Conservation (phyloP, 2,113 vertebrate species). For the Phrynosoma platyrhinos region DNA sequence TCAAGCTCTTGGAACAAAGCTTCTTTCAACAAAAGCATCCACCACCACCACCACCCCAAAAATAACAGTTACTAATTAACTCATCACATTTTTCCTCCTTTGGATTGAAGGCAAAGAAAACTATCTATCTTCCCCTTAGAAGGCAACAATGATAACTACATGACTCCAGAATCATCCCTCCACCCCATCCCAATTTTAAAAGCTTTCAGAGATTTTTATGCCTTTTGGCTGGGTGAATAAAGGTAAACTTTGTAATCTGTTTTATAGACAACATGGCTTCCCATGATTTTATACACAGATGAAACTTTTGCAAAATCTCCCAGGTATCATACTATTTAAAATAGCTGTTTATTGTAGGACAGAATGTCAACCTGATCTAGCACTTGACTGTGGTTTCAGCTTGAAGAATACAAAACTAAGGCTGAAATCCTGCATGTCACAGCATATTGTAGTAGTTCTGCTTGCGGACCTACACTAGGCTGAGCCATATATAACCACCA, state of each 20-base stretch:
- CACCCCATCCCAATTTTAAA: no score
- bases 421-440: no score
- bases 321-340: constrained; percentile 55
- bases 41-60: background rate
- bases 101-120: constrained; percentile 50
- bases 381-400: constrained; percentile 42
- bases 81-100: background rate
- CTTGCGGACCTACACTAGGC: no score
- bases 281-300: constrained; percentile 8
- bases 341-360: constrained; percentile 56
- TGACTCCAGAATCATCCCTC: no score
- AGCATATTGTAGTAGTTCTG: no score
- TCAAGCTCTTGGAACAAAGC: background rate
- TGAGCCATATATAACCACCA: no score
- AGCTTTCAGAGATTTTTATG: no score
- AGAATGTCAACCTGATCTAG: constrained; percentile 56
- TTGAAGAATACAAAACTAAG: constrained; percentile 45
- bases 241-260: no score
- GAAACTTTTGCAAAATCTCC: constrained; percentile 42
- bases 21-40: background rate
- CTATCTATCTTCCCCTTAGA: background rate
- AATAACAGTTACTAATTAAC: no score
- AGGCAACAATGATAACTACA: no score
- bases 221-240: no score
- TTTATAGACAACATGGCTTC: no score